phyloP scores from a whole-genome alignment of 2,113 vertebrate species.

The Bagarius yarrelli region DNA sequence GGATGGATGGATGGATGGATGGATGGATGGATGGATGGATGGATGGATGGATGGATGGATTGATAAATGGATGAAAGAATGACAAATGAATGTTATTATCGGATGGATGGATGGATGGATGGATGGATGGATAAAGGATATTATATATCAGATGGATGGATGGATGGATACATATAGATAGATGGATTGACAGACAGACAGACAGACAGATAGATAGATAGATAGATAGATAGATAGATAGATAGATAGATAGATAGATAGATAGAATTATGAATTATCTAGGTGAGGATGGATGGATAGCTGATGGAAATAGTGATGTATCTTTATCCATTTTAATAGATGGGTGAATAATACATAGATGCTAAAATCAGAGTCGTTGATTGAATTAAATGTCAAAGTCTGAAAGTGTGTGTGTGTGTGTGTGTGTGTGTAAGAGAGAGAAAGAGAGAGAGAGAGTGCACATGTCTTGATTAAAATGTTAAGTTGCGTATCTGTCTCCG shows the following conservation, averaged over 20 bases:
- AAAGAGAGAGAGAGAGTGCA: background rate
- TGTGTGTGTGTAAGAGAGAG: background rate
- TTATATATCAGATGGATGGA: background rate
- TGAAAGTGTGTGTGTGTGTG: slow-evolving; percentile 29
- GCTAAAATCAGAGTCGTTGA: slow-evolving; percentile 8
- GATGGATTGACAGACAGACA: background rate
- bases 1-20: background rate
- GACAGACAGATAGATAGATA: background rate
- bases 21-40: background rate
- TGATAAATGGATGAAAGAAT: background rate
- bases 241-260: background rate
- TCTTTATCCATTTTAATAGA: background rate
- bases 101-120: background rate
- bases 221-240: background rate
- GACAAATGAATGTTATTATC: too few species aligned
- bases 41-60: background rate
- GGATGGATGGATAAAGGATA: background rate
- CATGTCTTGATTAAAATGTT: slow-evolving; percentile 48
- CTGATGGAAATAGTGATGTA: background rate
- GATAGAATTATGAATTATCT: background rate
- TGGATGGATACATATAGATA: too few species aligned
- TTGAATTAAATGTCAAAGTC: slow-evolving; percentile 32
- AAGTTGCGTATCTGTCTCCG: slow-evolving; percentile 34
- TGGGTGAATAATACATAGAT: background rate
- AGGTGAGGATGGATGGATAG: background rate